Conservation (phyloP, 1,140 invertebrate species). For the Musca domestica region DNA sequence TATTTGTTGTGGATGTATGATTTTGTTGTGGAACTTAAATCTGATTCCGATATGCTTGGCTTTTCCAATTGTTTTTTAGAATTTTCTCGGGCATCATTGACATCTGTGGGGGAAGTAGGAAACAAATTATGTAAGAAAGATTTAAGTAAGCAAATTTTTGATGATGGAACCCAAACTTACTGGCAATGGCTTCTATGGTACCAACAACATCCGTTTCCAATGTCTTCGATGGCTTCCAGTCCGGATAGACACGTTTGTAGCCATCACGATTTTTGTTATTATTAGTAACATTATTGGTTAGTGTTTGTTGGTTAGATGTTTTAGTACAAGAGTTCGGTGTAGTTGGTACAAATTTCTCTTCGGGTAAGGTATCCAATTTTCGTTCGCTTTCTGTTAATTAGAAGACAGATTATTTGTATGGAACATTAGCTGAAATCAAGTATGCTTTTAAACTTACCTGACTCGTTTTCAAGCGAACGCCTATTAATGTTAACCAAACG, state of each 20-base stretch:
- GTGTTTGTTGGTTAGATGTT: conserved; percentile 62
- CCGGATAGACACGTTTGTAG: conserved; percentile 68
- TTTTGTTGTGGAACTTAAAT: neutral
- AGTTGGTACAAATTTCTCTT: conserved; percentile 57
- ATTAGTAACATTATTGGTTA: conserved; percentile 40
- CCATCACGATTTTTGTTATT: conserved; percentile 30
- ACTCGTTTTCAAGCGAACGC: conserved; percentile 76
- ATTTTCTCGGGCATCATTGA: conserved; percentile 28
- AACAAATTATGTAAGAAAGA: neutral
- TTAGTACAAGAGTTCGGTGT: conserved; percentile 53
- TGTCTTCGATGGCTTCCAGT: conserved; percentile 74
- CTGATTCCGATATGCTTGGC: neutral
- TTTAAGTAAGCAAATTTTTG: neutral
- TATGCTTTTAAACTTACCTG: conserved; percentile 58
- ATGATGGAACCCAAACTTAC: conserved; percentile 52
- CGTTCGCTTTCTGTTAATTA: conserved; percentile 67
- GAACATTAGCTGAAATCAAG: neutral
- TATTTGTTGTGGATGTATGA: neutral
- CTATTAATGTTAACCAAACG: conserved; percentile 66
- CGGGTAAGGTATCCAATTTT: conserved; percentile 69
- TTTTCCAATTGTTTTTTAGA: conserved; percentile 1
- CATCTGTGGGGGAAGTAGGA: conserved; percentile 29
- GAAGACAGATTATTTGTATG: neutral
- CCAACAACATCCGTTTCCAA: conserved; percentile 79
- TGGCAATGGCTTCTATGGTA: conserved; percentile 83